phyloP scores from a whole-genome alignment of 2,797 vertebrate genomes.

The Sylvilagus floridanus region DNA sequence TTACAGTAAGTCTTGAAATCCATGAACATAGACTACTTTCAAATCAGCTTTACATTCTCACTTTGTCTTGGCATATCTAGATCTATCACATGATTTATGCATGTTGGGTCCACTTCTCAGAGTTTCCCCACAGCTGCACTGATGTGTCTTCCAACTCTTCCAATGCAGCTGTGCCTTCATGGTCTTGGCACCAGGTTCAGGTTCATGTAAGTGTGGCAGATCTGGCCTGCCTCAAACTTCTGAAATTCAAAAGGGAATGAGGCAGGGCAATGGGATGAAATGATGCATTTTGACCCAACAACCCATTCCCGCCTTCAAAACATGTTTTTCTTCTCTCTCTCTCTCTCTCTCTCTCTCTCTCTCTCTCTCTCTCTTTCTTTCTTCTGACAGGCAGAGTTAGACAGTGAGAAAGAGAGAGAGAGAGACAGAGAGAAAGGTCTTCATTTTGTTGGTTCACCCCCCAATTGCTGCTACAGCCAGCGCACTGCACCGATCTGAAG shows the following conservation, averaged over 20 bases:
- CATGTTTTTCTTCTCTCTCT: too few relatives aligned
- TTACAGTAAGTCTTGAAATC: background rate
- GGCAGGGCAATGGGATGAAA: background rate
- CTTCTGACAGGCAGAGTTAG: too few relatives aligned
- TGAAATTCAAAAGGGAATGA: background rate
- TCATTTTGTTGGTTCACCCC: too few relatives aligned
- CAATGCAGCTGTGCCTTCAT: background rate
- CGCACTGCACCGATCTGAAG: too few relatives aligned
- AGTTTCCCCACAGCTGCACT: background rate
- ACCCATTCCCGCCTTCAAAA: slow-evolving; percentile 8
- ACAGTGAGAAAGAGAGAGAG: too few relatives aligned
- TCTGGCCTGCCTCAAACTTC: background rate
- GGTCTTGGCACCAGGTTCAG: background rate
- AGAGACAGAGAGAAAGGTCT: too few relatives aligned
- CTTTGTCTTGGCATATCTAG: background rate
- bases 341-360: too few relatives aligned
- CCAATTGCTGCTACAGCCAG: too few relatives aligned
- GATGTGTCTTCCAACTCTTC: background rate
- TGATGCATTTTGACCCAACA: slow-evolving; percentile 57
- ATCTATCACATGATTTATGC: background rate
- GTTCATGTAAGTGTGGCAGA: background rate
- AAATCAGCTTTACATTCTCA: background rate
- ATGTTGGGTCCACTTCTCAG: background rate
- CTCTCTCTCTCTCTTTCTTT: too few relatives aligned
- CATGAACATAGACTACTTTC: background rate